Evolutionary conservation across 1,140 invertebrate species (phyloP).

Genomic region (Hycleus cichorii): DNA sequence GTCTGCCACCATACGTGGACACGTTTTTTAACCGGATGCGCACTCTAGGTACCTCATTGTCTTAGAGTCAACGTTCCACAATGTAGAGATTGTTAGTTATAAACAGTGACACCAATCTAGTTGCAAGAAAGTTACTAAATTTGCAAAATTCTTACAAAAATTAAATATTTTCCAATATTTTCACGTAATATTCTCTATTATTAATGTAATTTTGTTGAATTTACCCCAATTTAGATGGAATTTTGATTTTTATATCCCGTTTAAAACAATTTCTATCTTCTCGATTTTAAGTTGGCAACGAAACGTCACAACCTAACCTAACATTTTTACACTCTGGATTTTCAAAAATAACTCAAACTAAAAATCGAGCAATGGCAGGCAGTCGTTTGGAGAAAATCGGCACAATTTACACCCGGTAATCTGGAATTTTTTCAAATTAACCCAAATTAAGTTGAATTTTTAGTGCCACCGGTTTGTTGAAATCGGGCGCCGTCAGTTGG

Average conservation of each 20-base stretch:
- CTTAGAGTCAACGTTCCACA: no score
- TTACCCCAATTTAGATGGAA: no score
- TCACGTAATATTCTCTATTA: no score
- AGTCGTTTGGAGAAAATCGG: constrained; percentile 66
- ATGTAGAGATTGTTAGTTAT: no score
- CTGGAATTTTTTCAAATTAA: neutral
- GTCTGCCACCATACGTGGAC: no score
- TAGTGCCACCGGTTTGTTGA: constrained; percentile 69
- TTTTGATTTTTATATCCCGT: neutral
- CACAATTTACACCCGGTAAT: constrained; percentile 60
- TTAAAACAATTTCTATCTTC: neutral
- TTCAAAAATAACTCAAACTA: neutral
- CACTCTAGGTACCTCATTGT: no score
- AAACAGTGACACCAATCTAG: no score
- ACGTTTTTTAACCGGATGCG: no score
- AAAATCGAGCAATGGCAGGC: constrained; percentile 46
- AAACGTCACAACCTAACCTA: neutral
- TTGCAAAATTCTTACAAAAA: no score
- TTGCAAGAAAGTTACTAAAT: no score
- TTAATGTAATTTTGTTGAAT: no score
- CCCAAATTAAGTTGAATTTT: neutral
- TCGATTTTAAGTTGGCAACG: neutral
- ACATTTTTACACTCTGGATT: neutral
- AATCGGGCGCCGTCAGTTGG: constrained; percentile 62
- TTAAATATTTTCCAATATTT: no score